phyloP scores from a whole-genome alignment of 1,140 invertebrate genomes.

The Brachionus manjavacas region DNA sequence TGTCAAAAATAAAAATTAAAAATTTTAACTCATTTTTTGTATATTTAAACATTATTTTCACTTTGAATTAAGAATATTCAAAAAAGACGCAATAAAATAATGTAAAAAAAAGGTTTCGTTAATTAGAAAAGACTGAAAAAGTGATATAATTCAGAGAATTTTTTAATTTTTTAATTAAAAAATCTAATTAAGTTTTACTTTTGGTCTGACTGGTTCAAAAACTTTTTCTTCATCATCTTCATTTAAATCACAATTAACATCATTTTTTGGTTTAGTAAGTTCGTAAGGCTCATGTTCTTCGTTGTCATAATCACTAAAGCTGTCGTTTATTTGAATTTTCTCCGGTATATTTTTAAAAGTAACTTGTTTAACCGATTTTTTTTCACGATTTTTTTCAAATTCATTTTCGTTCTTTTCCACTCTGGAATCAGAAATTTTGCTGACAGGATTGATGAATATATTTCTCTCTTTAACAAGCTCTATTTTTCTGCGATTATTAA shows the following conservation, averaged over 20 bases:
- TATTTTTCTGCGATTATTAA: neutral
- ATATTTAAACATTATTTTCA: no score
- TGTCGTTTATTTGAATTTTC: neutral
- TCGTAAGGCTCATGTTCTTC: neutral
- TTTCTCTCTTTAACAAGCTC: neutral
- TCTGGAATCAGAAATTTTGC: no score
- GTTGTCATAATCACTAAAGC: neutral
- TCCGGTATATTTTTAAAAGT: neutral
- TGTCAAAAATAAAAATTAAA: no score
- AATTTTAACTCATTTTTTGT: no score
- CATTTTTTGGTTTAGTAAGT: conserved; percentile 12
- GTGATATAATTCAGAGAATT: no score
- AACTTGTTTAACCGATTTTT: neutral
- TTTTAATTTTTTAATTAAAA: neutral
- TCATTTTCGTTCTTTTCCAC: neutral
- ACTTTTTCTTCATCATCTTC: neutral
- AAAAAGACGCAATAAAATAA: no score
- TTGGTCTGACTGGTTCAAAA: neutral
- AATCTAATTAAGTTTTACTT: neutral
- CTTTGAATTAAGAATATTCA: no score
- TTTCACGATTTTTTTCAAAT: neutral
- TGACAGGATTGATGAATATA: neutral
- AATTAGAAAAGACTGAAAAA: neutral
- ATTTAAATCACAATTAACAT: neutral
- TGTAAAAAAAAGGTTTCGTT: no score